A percentile compares a stretch with the other conserved stretches of the same genome.
Evolutionary conservation across 2,797 vertebrate genomes (phyloP).

Genomic region (Neoniphon sammara): DNA sequence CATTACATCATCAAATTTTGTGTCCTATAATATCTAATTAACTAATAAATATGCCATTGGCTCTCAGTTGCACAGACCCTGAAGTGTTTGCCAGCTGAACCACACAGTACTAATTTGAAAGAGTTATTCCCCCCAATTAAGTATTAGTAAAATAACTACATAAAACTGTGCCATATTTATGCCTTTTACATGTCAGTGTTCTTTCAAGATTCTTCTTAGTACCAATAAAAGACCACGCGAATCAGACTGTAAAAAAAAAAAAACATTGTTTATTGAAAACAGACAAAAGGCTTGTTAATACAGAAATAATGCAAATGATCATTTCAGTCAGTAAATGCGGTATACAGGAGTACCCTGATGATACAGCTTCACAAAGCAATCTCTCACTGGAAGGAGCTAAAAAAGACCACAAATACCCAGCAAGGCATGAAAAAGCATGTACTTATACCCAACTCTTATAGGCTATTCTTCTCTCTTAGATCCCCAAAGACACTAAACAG

Average conservation of each 20-base stretch:
- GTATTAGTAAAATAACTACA: neutral
- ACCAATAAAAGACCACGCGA: conserved; percentile 23
- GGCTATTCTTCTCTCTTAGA: neutral
- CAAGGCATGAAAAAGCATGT: conserved; percentile 21
- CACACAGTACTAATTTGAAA: conserved; percentile 19
- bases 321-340: conserved; percentile 76
- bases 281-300: conserved; percentile 66
- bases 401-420: conserved; percentile 36
- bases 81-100: conserved; percentile 33
- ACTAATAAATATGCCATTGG: conserved; percentile 52
- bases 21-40: conserved; percentile 45
- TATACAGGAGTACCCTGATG: conserved; percentile 52
- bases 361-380: conserved; percentile 41
- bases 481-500: conserved; percentile 3
- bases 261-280: conserved; percentile 68
- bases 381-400: conserved; percentile 34
- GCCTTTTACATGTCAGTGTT: neutral
- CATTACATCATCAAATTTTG: conserved; percentile 47
- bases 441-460: conserved; percentile 8
- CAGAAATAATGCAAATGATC: conserved; percentile 77
- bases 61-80: conserved; percentile 6
- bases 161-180: neutral
- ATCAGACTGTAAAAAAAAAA: conserved; percentile 32
- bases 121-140: neutral
- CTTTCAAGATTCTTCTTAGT: neutral